Percentiles rank a stretch among this genome's conserved stretches.
These are phyloP conservation scores for Melanargia galathea DNA, from an alignment of 2,888 invertebrate genomes.

Conservation along the genomic window DNA sequence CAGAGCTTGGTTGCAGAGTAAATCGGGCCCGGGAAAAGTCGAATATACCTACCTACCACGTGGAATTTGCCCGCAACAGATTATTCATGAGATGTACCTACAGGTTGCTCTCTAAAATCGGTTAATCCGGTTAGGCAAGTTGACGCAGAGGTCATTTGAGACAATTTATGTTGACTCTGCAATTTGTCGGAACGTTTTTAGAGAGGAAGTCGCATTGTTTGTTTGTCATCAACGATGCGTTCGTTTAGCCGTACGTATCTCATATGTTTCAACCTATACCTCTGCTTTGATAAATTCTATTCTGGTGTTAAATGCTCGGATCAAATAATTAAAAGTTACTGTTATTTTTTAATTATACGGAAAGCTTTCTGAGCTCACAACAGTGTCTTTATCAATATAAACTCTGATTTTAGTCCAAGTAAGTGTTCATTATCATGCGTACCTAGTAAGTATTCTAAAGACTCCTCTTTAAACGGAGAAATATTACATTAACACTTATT, in stretches of 20 bases:
- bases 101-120: slow-evolving; percentile 65
- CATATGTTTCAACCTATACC: not conserved
- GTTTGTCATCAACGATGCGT: slow-evolving; percentile 42
- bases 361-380: too few species aligned
- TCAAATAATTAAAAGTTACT: too few species aligned
- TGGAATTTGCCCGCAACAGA: not conserved
- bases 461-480: too few species aligned
- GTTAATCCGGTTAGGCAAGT: slow-evolving; percentile 70
- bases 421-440: too few species aligned
- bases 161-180: slow-evolving; percentile 72
- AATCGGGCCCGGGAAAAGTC: not conserved
- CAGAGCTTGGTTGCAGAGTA: not conserved
- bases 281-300: too few species aligned
- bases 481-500: too few species aligned
- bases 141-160: slow-evolving; percentile 68
- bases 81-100: slow-evolving; percentile 24
- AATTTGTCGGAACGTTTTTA: slow-evolving; percentile 57
- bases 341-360: too few species aligned
- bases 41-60: not conserved
- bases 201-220: slow-evolving; percentile 57
- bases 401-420: too few species aligned
- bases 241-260: slow-evolving; percentile 31
- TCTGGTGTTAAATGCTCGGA: too few species aligned
- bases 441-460: too few species aligned
- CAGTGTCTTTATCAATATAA: too few species aligned